These are phyloP conservation scores for Neoascia interrupta DNA, from an alignment of 2,888 invertebrate genomes.

Conservation along the genomic window DNA sequence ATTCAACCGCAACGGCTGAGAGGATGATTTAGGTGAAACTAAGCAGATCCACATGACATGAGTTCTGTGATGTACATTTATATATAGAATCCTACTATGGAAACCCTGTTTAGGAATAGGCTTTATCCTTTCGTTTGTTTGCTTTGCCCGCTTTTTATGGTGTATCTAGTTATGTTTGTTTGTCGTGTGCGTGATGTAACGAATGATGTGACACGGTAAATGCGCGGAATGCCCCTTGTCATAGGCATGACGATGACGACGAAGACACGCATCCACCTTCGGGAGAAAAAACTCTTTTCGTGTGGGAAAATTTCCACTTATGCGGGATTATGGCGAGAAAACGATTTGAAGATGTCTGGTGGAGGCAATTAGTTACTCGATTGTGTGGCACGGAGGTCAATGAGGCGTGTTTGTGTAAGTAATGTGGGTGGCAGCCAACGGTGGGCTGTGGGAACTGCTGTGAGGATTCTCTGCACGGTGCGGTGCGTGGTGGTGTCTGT, in stretches of 20 bases:
- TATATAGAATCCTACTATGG: too few species aligned
- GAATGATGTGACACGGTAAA: conserved; percentile 6
- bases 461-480: too few species aligned
- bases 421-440: too few species aligned
- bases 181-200: conserved; percentile 3
- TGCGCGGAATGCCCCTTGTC: conserved; percentile 10
- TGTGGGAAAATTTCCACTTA: conserved; percentile 31
- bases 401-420: conserved; percentile 13
- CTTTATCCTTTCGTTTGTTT: conserved; percentile 25
- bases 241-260: not conserved
- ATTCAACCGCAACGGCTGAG: too few species aligned
- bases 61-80: conserved; percentile 4
- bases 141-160: not conserved
- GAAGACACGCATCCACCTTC: conserved; percentile 38
- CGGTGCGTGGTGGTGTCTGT: too few species aligned
- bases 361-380: conserved; percentile 33
- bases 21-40: conserved; percentile 24
- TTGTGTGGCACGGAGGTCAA: conserved; percentile 30
- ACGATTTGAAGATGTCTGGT: not conserved
- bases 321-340: conserved; percentile 5
- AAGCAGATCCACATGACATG: too few species aligned
- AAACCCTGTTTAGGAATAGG: too few species aligned
- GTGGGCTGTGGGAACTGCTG: too few species aligned
- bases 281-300: not conserved
- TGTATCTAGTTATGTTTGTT: not conserved